Conservation (phyloP, 2,888 invertebrate genomes). For the Lordiphosa andalusiaca region DNA sequence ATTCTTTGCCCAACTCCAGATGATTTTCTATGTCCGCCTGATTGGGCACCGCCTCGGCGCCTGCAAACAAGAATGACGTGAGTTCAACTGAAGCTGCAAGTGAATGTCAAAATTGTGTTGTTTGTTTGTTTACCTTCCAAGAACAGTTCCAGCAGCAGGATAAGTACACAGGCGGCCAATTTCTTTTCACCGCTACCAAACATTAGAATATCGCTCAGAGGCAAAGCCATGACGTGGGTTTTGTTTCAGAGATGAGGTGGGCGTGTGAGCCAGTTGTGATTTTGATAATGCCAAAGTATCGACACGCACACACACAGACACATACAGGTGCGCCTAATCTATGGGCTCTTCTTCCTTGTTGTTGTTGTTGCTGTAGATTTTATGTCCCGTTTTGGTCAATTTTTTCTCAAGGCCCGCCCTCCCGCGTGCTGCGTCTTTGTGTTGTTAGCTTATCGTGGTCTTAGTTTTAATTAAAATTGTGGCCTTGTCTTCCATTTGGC, state of each 20-base stretch:
- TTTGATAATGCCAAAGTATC: conserved; percentile 21
- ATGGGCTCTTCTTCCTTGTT: conserved; percentile 32
- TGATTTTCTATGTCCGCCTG: conserved; percentile 94
- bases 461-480: conserved; percentile 5
- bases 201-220: conserved; percentile 67
- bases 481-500: conserved; percentile 29
- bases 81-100: conserved; percentile 12
- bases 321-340: conserved; percentile 40
- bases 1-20: conserved; percentile 95
- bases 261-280: conserved; percentile 26
- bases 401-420: conserved; percentile 5
- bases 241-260: conserved; percentile 24
- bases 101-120: conserved; percentile 27
- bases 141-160: conserved; percentile 85
- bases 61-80: conserved; percentile 80
- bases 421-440: not conserved
- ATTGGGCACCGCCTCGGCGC: conserved; percentile 83
- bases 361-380: conserved; percentile 29
- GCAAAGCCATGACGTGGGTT: conserved; percentile 64
- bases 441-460: not conserved
- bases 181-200: conserved; percentile 82
- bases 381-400: conserved; percentile 40
- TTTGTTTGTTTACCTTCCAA: conserved; percentile 83
- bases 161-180: conserved; percentile 85
- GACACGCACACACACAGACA: conserved; percentile 40